phyloP scores from a whole-genome alignment of 2,113 vertebrate genomes.

The Eclectus roratus region DNA sequence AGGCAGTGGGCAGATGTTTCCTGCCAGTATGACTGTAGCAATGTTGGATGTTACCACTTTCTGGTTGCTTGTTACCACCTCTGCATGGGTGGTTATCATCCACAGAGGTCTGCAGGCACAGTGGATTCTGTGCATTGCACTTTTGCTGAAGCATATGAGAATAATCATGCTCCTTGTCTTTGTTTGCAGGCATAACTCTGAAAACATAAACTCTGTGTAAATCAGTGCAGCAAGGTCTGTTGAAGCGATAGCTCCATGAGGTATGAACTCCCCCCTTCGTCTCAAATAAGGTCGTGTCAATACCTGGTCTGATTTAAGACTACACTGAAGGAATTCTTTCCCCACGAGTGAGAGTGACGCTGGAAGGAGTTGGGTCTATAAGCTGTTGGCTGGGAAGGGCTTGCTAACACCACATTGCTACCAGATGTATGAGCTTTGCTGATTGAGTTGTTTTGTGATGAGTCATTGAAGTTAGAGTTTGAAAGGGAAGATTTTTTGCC shows the following conservation, averaged over 20 bases:
- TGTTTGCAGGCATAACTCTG: conserved; percentile 25
- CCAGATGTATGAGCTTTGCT: conserved; percentile 53
- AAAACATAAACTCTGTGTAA: conserved; percentile 19
- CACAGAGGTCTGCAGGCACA: not conserved
- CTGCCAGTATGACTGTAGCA: not conserved
- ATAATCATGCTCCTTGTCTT: conserved; percentile 20
- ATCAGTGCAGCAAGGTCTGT: conserved; percentile 26
- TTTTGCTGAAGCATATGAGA: conserved; percentile 13
- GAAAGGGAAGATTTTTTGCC: conserved; percentile 33
- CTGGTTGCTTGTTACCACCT: conserved; percentile 28
- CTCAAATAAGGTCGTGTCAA: conserved; percentile 39
- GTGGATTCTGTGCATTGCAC: not conserved
- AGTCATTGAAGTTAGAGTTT: conserved; percentile 41
- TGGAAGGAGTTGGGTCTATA: conserved; percentile 1
- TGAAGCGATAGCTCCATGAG: conserved; percentile 28
- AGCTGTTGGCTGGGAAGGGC: conserved; percentile 7
- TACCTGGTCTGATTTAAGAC: conserved; percentile 56
- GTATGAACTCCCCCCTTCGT: not conserved
- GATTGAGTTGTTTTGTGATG: conserved; percentile 62
- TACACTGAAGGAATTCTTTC: not conserved
- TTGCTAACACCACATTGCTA: conserved; percentile 24
- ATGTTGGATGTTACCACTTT: not conserved
- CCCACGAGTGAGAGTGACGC: not conserved
- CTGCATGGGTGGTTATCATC: not conserved
- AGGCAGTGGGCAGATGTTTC: conserved; percentile 11